Evolutionary conservation across 37 sponge, comb jelly and placozoan species (phyloP).

Genomic region (Beroe ovata): DNA sequence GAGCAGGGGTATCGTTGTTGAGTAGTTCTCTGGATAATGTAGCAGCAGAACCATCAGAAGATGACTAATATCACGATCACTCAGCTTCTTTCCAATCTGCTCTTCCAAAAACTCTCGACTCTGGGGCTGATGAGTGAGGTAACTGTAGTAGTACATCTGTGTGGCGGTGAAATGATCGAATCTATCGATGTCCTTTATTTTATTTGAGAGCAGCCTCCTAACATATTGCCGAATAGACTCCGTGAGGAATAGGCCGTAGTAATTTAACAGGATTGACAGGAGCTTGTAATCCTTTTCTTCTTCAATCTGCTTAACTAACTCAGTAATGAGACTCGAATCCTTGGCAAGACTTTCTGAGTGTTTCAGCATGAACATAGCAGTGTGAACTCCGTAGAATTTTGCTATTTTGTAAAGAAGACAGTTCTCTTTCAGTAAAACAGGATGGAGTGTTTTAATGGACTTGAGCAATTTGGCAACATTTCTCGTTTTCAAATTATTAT

Average conservation of each 20-base stretch:
- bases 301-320: conserved; percentile 24
- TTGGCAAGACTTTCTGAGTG: neutral
- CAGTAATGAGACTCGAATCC: neutral
- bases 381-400: neutral
- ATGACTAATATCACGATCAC: neutral
- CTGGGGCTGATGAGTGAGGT: neutral
- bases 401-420: conserved; percentile 12
- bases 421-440: neutral
- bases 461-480: neutral
- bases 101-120: neutral
- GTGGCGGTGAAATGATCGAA: neutral
- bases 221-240: neutral
- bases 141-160: neutral
- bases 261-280: neutral
- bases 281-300: neutral
- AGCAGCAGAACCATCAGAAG: neutral
- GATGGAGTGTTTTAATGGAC: neutral
- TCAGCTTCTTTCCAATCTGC: neutral
- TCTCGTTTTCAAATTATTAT: neutral
- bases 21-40: neutral
- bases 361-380: neutral
- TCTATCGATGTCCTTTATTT: neutral
- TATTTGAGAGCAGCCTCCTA: neutral
- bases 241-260: conserved; percentile 5
- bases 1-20: neutral